phyloP scores from a whole-genome alignment of 2,113 vertebrate species.

The Centropus bengalensis region DNA sequence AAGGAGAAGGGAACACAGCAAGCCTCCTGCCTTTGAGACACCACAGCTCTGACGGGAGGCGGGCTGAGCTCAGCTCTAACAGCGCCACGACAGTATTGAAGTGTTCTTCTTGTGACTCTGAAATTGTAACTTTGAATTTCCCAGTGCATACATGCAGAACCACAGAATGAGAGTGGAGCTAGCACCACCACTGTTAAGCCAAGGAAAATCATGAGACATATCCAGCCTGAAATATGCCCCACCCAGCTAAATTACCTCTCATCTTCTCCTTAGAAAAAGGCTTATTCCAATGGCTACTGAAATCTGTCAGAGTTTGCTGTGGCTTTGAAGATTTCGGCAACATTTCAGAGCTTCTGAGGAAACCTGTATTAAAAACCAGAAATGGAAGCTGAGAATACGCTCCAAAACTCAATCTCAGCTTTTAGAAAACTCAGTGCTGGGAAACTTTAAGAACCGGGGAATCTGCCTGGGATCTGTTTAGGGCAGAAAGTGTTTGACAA shows the following conservation, averaged over 20 bases:
- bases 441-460: background rate
- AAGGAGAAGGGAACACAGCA: background rate
- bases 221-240: background rate
- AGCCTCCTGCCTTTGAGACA: background rate
- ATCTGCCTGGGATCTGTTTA: background rate
- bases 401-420: background rate
- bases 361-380: background rate
- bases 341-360: background rate
- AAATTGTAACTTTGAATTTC: background rate
- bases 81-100: rapidly evolving
- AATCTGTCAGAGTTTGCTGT: background rate
- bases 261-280: background rate
- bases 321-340: background rate
- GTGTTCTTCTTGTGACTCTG: background rate
- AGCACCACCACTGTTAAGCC: background rate
- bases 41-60: background rate
- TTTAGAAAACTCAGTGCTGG: background rate
- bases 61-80: background rate
- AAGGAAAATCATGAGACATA: background rate
- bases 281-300: background rate
- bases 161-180: background rate
- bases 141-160: background rate
- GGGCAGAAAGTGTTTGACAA: background rate
- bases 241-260: background rate
- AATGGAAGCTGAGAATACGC: background rate